Conservation (phyloP, 1,140 invertebrate genomes). For the Cydia strobilella region DNA sequence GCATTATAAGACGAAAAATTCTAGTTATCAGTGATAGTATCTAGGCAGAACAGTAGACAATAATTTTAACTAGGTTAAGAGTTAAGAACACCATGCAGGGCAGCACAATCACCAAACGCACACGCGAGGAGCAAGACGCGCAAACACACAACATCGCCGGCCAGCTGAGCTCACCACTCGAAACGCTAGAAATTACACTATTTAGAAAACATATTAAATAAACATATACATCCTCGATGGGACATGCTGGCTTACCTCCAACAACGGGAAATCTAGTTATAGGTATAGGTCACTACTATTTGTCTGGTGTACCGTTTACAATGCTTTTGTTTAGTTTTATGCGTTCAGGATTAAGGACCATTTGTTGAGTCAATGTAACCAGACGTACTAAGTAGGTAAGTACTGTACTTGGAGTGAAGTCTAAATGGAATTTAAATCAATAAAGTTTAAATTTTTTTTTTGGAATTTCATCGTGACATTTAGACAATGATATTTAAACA, state of each 20-base stretch:
- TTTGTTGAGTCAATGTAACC: neutral
- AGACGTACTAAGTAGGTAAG: neutral
- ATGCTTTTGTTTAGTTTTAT: neutral
- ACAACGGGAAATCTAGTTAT: constrained; percentile 1
- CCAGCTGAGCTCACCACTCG: constrained; percentile 68
- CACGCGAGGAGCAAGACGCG: constrained; percentile 62
- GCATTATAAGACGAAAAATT: neutral
- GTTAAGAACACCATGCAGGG: constrained; percentile 51
- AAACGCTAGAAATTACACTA: constrained; percentile 23
- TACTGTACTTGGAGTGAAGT: too few relatives aligned
- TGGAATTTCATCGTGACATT: too few relatives aligned
- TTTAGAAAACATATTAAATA: constrained; percentile 27
- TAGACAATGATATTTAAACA: too few relatives aligned
- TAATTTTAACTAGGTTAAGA: constrained; percentile 32
- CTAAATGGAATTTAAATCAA: too few relatives aligned
- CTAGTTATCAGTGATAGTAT: constrained; percentile 33
- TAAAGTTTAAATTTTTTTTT: too few relatives aligned
- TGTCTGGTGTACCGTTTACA: constrained; percentile 16
- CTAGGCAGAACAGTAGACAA: constrained; percentile 17
- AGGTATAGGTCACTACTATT: neutral
- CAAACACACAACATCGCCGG: constrained; percentile 76
- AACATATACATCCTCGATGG: neutral
- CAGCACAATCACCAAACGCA: constrained; percentile 65
- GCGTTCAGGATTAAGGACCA: neutral
- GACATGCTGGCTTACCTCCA: constrained; percentile 31